Evolutionary conservation across 1,140 invertebrate genomes (phyloP), one percentile per base, ranked within the genome.

Genomic region (Laodelphax striatellus): DNA sequence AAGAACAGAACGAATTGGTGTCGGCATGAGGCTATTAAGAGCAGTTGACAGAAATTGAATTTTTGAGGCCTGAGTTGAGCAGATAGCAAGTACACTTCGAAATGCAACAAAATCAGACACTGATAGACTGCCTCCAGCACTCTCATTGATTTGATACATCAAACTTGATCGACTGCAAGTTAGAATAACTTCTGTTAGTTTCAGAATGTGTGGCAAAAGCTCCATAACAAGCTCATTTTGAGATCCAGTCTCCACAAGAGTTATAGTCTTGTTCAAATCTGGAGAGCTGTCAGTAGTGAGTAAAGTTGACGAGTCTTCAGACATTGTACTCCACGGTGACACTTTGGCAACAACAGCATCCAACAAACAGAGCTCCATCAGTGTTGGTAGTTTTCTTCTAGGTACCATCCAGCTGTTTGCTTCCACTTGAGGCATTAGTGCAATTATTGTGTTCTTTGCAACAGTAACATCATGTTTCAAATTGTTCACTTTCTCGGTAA

Each of bases 381-480:
- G 70, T 54, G 81, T 80, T 24, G 85, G 85, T 28, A 86, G 68
- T 19, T 79, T 69, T 17, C 76, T 70, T 64, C 77, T 79, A 44
- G 74, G 69, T 65, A 81, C 72, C 55, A 79, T 69, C 61, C 73
- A 72, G 24, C 70, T 34, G 59, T 68, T 17, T 63, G 59, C 43
- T 64, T 73, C 31, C n/a, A 77, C 68, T 59, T 79, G 76, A 0
- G 79, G 80, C 64, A 76, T 85, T 6, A 87, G 67, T 16, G 79
- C 76, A 60, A 80, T 80, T 17, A 88, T 83, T 17, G 82, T 83
- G 70, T 82, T 80, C 62, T 86, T 85, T 0, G 85, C 84, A 11
- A 88, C 73, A 62, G 80, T 80, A 2, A 88, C 78, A 61, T 87
- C 84, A 70, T 86, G 90, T 67, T 80, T 79, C 0, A 86, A 68